Evolutionary conservation across 2,113 vertebrate species (phyloP), one percentile per base, ranked within the genome.

Genomic region (Eptesicus fuscus): DNA sequence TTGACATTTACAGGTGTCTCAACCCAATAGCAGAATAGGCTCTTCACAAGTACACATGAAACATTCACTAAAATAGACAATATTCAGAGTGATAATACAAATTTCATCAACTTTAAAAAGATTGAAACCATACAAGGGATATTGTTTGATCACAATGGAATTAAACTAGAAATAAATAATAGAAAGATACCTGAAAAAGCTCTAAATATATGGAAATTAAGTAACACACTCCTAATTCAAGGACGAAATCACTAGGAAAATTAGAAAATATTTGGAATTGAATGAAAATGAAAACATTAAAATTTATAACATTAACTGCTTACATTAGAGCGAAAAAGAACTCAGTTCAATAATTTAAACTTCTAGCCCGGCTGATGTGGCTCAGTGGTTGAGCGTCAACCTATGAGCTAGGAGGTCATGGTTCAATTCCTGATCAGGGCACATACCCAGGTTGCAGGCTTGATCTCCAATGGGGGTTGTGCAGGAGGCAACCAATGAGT

Each of bases 211-310:
- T 78, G 47, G 7, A 90, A 49, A 84, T 61, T n/a, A 73, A 82
- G 53, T 42, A 40, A 14, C 17, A 76, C 17, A 69, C 32, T 77
- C 61, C 23, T 69, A 42, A 61, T 22, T 90, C 37, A 90, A 69
- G 37, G 49, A 77, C 49, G 49, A 88, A 82, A 30, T 70, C 63
- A 84, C 61, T 59, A 63, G 11, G 61, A 90, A 86, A 79, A 71
- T 85, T 37, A 28, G 23, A 79, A 83, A 73, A 56, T 73, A 80
- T 47, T 80, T 90, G 74, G 53, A 63, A 73, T 91, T 56, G 65
- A 67, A 20, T 87, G 9, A 91, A 84, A 74, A 59, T 76, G 10
- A 94, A 94, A 94, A n/a, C 23, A 63, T 63, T 51, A 83, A 83
- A 49, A n/a, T 76, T 59, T 49, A 28, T 59, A 37, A 59, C n/a